Conservation (phyloP, 2,888 invertebrate genomes). For the Spisula subtruncata region DNA sequence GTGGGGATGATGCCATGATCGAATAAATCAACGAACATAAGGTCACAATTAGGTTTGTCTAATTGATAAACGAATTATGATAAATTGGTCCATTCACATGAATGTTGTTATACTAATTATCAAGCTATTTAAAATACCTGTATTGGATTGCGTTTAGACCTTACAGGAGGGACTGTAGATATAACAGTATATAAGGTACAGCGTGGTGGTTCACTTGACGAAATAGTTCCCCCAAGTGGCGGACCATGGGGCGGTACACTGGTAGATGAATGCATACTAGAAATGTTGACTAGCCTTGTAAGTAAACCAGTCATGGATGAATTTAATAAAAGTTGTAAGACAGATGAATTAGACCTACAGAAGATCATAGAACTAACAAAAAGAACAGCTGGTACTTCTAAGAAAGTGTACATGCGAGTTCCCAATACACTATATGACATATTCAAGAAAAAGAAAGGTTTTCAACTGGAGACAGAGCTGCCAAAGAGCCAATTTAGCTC, state of each 20-base stretch:
- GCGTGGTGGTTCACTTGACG: slow-evolving; percentile 56
- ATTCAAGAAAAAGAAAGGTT: slow-evolving; percentile 7
- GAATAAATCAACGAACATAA: too few relatives aligned
- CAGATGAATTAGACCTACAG: slow-evolving; percentile 30
- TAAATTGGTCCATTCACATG: not conserved
- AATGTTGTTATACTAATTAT: not conserved
- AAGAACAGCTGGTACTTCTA: not conserved
- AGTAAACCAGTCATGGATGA: slow-evolving; percentile 23
- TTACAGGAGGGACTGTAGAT: slow-evolving; percentile 73
- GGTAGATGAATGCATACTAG: slow-evolving; percentile 55
- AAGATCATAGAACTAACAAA: slow-evolving; percentile 44
- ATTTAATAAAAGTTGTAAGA: slow-evolving; percentile 23
- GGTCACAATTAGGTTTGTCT: not conserved
- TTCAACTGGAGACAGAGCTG: slow-evolving; percentile 13
- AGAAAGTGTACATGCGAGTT: slow-evolving; percentile 11
- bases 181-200: slow-evolving; percentile 68
- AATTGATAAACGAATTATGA: not conserved
- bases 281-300: slow-evolving; percentile 43
- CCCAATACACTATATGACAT: slow-evolving; percentile 13
- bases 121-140: not conserved
- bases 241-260: slow-evolving; percentile 73
- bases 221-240: slow-evolving; percentile 64
- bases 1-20: too few relatives aligned
- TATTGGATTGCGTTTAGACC: not conserved
- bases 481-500: slow-evolving; percentile 25